Evolutionary conservation across 2,797 vertebrate genomes (phyloP).

Genomic region (Emys orbicularis): DNA sequence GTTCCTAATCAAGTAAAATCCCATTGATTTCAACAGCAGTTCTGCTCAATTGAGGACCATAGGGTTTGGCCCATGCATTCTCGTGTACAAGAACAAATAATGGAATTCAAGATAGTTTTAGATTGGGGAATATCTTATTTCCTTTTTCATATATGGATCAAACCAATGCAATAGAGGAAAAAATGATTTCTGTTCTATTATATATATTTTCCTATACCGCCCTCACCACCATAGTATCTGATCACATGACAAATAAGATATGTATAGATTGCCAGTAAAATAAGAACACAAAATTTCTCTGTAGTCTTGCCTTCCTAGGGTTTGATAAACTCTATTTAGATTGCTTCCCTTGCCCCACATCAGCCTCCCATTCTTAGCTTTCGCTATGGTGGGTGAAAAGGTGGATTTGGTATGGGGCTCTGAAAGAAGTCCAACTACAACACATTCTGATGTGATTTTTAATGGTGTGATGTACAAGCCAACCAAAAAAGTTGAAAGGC

Average conservation of each 20-base stretch:
- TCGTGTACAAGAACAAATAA: slow-evolving; percentile 10
- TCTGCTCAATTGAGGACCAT: slow-evolving; percentile 56
- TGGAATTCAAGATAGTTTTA: not conserved
- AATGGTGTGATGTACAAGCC: not conserved
- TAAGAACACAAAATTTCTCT: not conserved
- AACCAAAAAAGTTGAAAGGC: not conserved
- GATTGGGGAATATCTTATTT: not conserved
- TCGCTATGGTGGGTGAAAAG: not conserved
- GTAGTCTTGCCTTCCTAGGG: not conserved
- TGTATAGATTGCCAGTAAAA: not conserved
- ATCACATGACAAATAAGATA: not conserved
- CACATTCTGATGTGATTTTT: not conserved
- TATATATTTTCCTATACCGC: not conserved
- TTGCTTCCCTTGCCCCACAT: not conserved
- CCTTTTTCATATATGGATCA: not conserved
- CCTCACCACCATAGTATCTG: not conserved
- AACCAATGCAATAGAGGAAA: not conserved
- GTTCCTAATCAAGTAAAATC: slow-evolving; percentile 61
- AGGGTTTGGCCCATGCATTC: not conserved
- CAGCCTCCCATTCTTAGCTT: not conserved
- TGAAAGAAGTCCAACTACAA: not conserved
- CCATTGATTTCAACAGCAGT: slow-evolving; percentile 60
- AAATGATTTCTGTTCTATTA: not conserved
- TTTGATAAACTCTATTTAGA: not conserved
- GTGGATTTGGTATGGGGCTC: not conserved